These are phyloP conservation scores for Cerastis leucographa DNA, from an alignment of 2,888 invertebrate species.

Conservation along the genomic window DNA sequence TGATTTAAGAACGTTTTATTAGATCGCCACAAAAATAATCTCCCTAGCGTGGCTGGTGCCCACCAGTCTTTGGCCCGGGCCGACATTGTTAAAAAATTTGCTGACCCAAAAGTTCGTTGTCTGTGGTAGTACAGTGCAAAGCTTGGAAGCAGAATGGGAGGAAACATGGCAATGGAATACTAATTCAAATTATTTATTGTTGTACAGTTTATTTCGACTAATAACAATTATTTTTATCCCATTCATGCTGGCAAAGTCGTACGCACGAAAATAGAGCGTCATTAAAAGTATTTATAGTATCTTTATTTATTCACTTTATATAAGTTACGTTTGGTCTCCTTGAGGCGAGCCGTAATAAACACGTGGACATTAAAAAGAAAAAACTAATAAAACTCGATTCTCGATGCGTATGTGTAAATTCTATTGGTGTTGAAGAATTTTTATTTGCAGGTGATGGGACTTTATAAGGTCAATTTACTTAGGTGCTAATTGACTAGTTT, in stretches of 20 bases:
- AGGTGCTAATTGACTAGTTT: slow-evolving; percentile 37
- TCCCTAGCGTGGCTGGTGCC: too few relatives aligned
- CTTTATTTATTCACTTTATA: slow-evolving; percentile 41
- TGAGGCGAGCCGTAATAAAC: slow-evolving; percentile 31
- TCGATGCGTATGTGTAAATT: slow-evolving; percentile 24
- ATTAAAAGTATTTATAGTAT: slow-evolving; percentile 25
- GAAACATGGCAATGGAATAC: neutral
- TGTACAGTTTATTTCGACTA: neutral
- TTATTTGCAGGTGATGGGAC: slow-evolving; percentile 18
- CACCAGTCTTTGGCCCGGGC: too few relatives aligned
- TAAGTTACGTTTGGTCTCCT: slow-evolving; percentile 24
- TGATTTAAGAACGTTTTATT: too few relatives aligned
- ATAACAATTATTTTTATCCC: slow-evolving; percentile 27
- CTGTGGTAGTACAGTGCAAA: neutral
- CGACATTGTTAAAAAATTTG: neutral
- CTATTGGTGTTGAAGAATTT: slow-evolving; percentile 13
- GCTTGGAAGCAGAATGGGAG: too few relatives aligned
- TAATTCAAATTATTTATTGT: neutral
- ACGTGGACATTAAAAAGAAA: slow-evolving; percentile 20
- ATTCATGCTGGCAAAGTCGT: slow-evolving; percentile 27
- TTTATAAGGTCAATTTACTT: slow-evolving; percentile 8
- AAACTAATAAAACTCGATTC: slow-evolving; percentile 42
- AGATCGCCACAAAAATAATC: too few relatives aligned
- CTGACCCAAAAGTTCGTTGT: neutral
- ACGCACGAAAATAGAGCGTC: slow-evolving; percentile 40